Conservation (phyloP, 1,140 invertebrate genomes). For the Ceratoteleas bidentatus region DNA sequence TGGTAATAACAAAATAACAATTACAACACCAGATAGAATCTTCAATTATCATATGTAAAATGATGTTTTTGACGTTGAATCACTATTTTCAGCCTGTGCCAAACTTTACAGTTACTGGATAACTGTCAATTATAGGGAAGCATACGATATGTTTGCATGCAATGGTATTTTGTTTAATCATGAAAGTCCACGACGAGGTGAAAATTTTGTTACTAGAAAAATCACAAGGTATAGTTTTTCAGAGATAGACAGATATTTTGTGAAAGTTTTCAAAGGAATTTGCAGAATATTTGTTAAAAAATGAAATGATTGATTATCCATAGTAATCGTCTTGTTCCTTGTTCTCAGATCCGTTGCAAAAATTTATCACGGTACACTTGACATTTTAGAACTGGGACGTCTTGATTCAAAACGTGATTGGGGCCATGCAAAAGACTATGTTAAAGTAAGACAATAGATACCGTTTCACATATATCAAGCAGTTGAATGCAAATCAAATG, state of each 20-base stretch:
- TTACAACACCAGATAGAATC: too few species aligned
- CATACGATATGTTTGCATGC: constrained; percentile 98
- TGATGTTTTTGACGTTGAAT: too few species aligned
- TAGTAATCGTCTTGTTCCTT: too few species aligned
- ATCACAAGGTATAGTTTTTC: constrained; percentile 99
- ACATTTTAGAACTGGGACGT: constrained; percentile 96
- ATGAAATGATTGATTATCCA: too few species aligned
- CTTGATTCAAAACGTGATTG: constrained; percentile 98
- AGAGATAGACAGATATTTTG: too few species aligned
- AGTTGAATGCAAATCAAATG: too few species aligned
- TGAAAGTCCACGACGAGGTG: constrained; percentile 98
- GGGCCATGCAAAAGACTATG: constrained; percentile 99
- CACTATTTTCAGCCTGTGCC: constrained; percentile 91
- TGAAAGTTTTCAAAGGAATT: too few species aligned
- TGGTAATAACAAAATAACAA: constrained; percentile 86
- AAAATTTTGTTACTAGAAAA: constrained; percentile 99
- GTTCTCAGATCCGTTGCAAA: constrained; percentile 93
- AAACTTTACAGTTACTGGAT: constrained; percentile 99
- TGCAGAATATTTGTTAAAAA: too few species aligned
- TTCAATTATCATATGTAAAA: too few species aligned
- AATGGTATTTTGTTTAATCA: constrained; percentile 99
- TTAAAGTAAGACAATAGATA: too few species aligned
- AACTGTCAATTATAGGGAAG: constrained; percentile 98
- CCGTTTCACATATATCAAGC: too few species aligned
- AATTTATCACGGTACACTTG: constrained; percentile 93